Evolutionary conservation across 35 echinoderm and acorn worm genomes (phyloP), one percentile per base, ranked within the genome.

Genomic region (Ophioderma brevispina): DNA sequence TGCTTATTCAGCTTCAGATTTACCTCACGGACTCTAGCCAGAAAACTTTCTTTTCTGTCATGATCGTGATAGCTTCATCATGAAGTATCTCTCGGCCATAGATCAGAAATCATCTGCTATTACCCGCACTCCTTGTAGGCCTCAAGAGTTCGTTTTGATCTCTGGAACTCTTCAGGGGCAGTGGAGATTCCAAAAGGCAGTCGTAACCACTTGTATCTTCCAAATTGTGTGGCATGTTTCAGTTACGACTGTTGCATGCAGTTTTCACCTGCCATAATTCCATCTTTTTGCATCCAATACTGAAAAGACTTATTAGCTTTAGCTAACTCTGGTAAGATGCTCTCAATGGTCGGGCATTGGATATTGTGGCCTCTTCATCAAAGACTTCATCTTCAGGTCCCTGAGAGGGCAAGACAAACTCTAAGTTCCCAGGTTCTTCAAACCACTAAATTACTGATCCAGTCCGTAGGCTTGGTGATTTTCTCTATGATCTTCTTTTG

Each of bases 321-420:
- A 10, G 75, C n/a, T 77, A 77, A 5, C 75, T 77, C 75, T 77
- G 41, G 41, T 46, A 46, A 17, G 17, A 46, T 46, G 41, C 59
- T 70, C n/a, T n/a, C 59, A 42, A 98, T 87, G 34, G 91, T 91
- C 18, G n/a, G n/a, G 89, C 35, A 85, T 94, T 89, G 13, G 92
- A 85, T 30, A 89, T 91, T 56, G 87, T 55, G 80, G 84, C 30
- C 59, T 6, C 23, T 70, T 89, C n/a, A n/a, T n/a, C n/a, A n/a
- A 97, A 49, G 23, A 76, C 95, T 77, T 89, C 88, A 43, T n/a
- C n/a, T 97, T 94, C 3, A 91, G 77, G 40, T 97, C n/a, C 95
- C 23, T 4, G 10, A 4, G 59, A n/a, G 59, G 23, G 10, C 59
- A 15, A 70, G 28, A 25, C 59, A 70, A 3, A 70, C 17, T 70